phyloP scores from a whole-genome alignment of 2,797 vertebrate species.

The Crocodylus rhombifer region DNA sequence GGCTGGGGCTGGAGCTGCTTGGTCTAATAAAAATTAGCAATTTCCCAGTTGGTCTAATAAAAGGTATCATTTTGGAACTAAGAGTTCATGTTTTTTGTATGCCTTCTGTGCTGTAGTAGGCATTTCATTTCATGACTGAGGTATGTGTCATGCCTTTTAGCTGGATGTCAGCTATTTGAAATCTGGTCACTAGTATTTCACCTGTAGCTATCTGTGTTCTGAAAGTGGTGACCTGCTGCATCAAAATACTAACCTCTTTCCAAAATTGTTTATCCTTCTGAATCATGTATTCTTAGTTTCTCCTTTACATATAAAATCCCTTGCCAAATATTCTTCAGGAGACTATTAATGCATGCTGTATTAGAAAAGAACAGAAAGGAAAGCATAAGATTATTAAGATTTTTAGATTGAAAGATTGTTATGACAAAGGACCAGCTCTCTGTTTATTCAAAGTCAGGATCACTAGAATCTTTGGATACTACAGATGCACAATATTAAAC shows the following conservation, averaged over 20 bases:
- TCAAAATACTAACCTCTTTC: neutral
- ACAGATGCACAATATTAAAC: neutral
- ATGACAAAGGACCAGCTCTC: neutral
- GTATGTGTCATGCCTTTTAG: neutral
- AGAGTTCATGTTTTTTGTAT: too few relatives aligned
- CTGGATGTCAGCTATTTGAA: neutral
- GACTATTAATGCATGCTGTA: neutral
- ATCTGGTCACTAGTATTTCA: rapidly evolving
- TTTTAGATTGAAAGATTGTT: neutral
- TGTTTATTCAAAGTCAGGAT: neutral
- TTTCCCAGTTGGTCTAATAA: too few relatives aligned
- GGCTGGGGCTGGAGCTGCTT: too few relatives aligned
- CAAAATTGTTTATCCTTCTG: neutral
- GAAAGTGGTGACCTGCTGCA: neutral
- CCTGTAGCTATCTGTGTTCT: neutral
- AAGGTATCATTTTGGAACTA: too few relatives aligned
- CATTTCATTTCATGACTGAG: neutral
- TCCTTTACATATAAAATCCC: neutral
- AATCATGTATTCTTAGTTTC: neutral
- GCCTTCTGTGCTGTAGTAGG: neutral
- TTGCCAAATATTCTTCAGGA: neutral
- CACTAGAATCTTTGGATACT: neutral
- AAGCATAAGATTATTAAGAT: neutral
- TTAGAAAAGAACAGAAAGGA: neutral
- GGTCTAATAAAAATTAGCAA: too few relatives aligned